A percentile compares a stretch with the other conserved stretches of the same genome.
Conservation (phyloP, 2,888 invertebrate genomes). For the Lasioglossum figueresi region DNA sequence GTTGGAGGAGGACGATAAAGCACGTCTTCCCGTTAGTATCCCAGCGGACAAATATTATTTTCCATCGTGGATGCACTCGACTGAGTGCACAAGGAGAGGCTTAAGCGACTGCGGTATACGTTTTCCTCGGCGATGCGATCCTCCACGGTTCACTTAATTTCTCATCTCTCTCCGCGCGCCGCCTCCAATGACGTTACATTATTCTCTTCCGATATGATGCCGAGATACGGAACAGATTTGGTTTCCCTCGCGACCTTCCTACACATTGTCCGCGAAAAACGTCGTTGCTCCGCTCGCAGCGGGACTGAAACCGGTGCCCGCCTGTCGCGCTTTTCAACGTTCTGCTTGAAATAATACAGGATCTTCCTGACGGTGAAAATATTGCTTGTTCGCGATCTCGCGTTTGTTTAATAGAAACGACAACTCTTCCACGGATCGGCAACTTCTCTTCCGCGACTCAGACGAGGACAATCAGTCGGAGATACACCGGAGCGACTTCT, state of each 20-base stretch:
- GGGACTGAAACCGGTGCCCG: constrained; percentile 17
- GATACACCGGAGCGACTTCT: not conserved
- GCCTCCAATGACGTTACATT: constrained; percentile 63
- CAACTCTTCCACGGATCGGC: not conserved
- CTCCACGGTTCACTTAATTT: constrained; percentile 72
- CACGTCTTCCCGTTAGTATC: constrained; percentile 58
- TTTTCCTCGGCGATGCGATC: constrained; percentile 67
- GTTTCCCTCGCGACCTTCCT: constrained; percentile 43
- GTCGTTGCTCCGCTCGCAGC: constrained; percentile 12
- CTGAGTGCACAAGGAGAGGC: constrained; percentile 64
- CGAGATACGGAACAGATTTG: constrained; percentile 66
- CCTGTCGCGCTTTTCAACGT: constrained; percentile 28
- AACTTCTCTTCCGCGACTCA: not conserved
- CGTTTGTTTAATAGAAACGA: not conserved
- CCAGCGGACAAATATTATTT: constrained; percentile 72
- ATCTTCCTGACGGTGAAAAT: not conserved
- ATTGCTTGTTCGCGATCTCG: constrained; percentile 2
- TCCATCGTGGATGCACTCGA: constrained; percentile 68
- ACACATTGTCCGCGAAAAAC: constrained; percentile 39
- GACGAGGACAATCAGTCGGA: not conserved
- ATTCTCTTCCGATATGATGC: constrained; percentile 61
- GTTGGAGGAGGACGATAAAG: constrained; percentile 58
- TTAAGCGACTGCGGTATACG: constrained; percentile 64
- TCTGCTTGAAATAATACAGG: constrained; percentile 18
- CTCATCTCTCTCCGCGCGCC: constrained; percentile 66